phyloP scores from a whole-genome alignment of 2,113 vertebrate genomes.

The Coturnix japonica region DNA sequence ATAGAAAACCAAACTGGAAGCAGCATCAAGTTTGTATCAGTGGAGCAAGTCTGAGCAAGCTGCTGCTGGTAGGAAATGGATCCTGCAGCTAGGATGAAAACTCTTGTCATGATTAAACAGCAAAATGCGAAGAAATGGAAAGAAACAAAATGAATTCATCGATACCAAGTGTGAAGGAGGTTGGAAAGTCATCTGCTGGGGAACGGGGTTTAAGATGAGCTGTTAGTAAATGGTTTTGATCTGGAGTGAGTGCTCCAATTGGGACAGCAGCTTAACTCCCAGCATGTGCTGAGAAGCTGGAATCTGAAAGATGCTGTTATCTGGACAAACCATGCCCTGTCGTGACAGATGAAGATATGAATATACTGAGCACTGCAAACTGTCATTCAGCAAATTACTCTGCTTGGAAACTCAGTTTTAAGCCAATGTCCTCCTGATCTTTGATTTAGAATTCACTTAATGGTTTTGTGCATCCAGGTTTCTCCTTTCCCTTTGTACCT shows the following conservation, averaged over 20 bases:
- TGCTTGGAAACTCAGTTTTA: conserved; percentile 5
- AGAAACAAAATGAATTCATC: background rate
- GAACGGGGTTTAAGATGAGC: background rate
- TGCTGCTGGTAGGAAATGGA: background rate
- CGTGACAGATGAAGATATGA: background rate
- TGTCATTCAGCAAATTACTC: background rate
- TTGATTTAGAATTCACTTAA: background rate
- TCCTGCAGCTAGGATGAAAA: background rate
- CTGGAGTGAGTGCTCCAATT: background rate
- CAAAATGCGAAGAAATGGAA: background rate
- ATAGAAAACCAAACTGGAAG: background rate
- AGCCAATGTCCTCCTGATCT: background rate
- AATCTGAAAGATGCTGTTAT: background rate
- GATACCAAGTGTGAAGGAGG: rapidly evolving
- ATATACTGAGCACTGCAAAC: background rate
- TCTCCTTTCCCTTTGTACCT: background rate
- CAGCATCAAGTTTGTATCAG: rapidly evolving
- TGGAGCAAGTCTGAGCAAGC: background rate
- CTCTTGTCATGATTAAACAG: background rate
- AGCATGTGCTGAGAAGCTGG: background rate
- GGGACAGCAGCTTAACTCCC: background rate
- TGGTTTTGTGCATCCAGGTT: background rate
- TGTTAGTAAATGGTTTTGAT: background rate
- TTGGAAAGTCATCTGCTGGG: background rate
- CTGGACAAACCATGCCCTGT: rapidly evolving